Conservation (phyloP, 1,140 invertebrate genomes). For the Leptestheria dahalacensis region DNA sequence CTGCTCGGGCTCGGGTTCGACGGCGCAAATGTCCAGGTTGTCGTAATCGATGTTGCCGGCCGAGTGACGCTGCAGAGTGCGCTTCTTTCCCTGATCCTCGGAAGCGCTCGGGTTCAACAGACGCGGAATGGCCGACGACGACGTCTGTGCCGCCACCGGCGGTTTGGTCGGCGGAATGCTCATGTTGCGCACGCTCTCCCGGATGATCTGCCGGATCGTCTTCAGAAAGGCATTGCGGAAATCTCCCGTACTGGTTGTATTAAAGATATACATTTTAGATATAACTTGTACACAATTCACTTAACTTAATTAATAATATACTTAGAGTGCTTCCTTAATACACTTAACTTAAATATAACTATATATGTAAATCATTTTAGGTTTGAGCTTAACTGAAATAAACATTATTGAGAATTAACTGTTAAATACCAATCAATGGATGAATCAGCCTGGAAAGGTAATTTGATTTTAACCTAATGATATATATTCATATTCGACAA, state of each 20-base stretch:
- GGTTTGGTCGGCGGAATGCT: slow-evolving; percentile 52
- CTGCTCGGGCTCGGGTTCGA: slow-evolving; percentile 20
- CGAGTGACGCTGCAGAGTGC: slow-evolving; percentile 65
- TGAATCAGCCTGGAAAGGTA: no score
- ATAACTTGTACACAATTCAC: no score
- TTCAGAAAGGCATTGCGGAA: slow-evolving; percentile 91
- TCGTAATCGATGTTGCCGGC: slow-evolving; percentile 77
- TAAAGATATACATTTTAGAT: slow-evolving; percentile 20
- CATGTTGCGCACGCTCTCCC: slow-evolving; percentile 88
- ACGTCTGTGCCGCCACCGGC: slow-evolving; percentile 3
- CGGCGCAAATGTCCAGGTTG: slow-evolving; percentile 38
- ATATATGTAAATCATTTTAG: no score
- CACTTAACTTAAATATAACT: no score
- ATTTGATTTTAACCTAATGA: no score
- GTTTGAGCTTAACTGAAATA: no score
- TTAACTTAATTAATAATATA: no score
- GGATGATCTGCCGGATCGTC: slow-evolving; percentile 88
- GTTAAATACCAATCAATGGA: no score
- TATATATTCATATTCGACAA: no score
- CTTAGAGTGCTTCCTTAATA: no score
- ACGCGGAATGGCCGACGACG: slow-evolving; percentile 18
- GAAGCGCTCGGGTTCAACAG: slow-evolving; percentile 19
- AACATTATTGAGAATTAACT: no score
- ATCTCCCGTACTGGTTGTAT: slow-evolving; percentile 58
- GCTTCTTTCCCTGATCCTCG: slow-evolving; percentile 48